phyloP scores from a whole-genome alignment of 1,140 invertebrate genomes.

The Harpegnathos saltator region DNA sequence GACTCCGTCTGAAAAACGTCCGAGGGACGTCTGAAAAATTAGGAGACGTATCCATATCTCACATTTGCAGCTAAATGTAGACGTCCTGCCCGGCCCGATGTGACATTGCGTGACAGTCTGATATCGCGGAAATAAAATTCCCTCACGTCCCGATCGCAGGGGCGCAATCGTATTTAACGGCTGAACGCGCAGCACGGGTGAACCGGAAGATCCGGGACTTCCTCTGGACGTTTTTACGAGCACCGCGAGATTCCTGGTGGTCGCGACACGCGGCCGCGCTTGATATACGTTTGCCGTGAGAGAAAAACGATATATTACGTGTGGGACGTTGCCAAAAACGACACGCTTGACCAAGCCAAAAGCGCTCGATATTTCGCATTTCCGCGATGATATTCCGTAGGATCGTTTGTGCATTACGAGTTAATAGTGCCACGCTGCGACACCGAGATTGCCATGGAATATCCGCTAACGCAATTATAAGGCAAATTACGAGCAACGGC shows the following conservation, averaged over 20 bases:
- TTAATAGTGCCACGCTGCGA: slow-evolving; percentile 16
- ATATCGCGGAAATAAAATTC: not conserved
- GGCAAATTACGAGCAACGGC: not conserved
- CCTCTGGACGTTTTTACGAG: not conserved
- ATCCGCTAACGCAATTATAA: slow-evolving; percentile 19
- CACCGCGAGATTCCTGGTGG: not conserved
- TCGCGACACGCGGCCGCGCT: too few relatives aligned
- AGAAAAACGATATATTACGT: not conserved
- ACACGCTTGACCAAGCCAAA: not conserved
- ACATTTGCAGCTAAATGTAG: not conserved
- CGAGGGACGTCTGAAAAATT: slow-evolving; percentile 1
- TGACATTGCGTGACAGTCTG: not conserved
- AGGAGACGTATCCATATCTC: not conserved
- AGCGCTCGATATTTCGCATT: not conserved
- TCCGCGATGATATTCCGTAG: not conserved
- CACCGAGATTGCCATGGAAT: slow-evolving; percentile 9
- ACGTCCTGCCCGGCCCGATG: not conserved
- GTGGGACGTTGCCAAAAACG: not conserved
- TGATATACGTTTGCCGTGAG: not conserved
- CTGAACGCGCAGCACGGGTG: not conserved
- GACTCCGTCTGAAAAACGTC: too few relatives aligned
- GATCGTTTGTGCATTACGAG: slow-evolving; percentile 20
- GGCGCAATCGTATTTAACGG: not conserved
- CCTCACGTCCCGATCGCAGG: not conserved
- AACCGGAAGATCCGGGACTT: not conserved